Conservation (phyloP, 2,797 vertebrate genomes). For the Rousettus madagascariensis region DNA sequence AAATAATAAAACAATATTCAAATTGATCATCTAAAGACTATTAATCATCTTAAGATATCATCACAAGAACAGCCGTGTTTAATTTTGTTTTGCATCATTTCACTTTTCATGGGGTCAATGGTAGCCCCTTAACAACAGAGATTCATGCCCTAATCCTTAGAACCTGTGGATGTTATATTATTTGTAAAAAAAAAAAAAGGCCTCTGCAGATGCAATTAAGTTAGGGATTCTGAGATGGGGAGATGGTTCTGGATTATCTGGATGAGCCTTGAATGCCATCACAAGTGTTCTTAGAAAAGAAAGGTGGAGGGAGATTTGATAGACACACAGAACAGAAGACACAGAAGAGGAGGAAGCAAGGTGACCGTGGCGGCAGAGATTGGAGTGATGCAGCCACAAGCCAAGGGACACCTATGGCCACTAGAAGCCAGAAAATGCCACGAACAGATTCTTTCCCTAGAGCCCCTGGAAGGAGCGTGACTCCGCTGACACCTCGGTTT, state of each 20-base stretch:
- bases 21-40: neutral
- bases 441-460: neutral
- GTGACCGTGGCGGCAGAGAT: neutral
- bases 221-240: neutral
- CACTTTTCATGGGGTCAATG: neutral
- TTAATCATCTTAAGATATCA: neutral
- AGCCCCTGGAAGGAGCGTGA: neutral
- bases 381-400: neutral
- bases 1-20: neutral
- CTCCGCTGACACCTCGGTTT: neutral
- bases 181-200: neutral
- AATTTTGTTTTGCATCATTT: neutral
- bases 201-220: neutral
- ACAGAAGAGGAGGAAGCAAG: neutral
- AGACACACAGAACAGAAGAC: neutral
- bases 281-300: neutral
- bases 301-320: neutral
- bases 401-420: neutral
- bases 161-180: neutral
- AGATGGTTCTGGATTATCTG: neutral
- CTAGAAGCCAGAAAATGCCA: neutral
- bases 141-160: neutral
- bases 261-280: neutral
- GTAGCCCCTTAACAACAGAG: neutral
- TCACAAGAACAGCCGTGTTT: neutral